These are phyloP conservation scores for Eupristina koningsbergeri DNA, from an alignment of 1,140 invertebrate species.

Conservation along the genomic window DNA sequence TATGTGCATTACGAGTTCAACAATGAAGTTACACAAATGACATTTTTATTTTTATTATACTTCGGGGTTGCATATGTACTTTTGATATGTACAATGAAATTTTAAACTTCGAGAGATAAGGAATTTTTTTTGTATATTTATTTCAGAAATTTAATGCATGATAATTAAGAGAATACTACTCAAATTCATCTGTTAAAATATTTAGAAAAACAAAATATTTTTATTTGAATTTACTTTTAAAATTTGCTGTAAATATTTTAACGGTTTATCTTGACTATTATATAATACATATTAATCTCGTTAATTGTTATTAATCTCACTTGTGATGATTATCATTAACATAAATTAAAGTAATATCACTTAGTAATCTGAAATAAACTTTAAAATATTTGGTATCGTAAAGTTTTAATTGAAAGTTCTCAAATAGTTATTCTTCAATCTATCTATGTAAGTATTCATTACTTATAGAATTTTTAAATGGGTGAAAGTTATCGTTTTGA, in stretches of 20 bases:
- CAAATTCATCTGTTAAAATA: background rate
- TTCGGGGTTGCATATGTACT: too few relatives aligned
- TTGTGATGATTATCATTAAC: background rate
- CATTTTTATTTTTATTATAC: background rate
- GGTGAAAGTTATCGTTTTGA: background rate
- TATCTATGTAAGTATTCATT: background rate
- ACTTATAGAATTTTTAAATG: background rate
- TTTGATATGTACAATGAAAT: too few relatives aligned
- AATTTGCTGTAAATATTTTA: background rate
- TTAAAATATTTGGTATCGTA: background rate
- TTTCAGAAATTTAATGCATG: too few relatives aligned
- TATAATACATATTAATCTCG: background rate
- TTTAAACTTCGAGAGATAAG: too few relatives aligned
- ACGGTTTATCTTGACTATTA: background rate
- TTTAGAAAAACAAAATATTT: background rate
- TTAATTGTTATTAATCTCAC: background rate
- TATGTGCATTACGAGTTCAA: background rate
- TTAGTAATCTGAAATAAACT: constrained; percentile 16
- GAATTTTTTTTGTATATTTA: too few relatives aligned
- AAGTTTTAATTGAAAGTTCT: background rate
- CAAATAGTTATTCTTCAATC: background rate
- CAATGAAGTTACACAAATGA: background rate
- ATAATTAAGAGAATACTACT: too few relatives aligned
- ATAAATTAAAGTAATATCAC: background rate
- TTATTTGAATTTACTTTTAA: background rate